A percentile compares a stretch with the other conserved stretches of the same genome.
These are phyloP conservation scores for Bostrychus sinensis DNA, from an alignment of 2,113 vertebrate genomes.

Conservation along the genomic window DNA sequence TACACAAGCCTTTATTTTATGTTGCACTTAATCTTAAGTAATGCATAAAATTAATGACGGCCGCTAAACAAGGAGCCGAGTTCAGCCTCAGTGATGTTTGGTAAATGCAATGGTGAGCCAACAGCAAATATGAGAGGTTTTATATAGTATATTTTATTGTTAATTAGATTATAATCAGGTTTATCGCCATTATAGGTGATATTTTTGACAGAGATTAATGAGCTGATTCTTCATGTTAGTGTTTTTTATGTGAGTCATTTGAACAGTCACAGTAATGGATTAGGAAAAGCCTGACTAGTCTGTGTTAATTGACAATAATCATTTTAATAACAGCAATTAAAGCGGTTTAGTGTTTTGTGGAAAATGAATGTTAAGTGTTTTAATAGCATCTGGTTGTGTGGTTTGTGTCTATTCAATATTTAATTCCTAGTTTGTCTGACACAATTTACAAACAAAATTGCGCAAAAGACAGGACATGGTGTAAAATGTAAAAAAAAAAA, in stretches of 20 bases:
- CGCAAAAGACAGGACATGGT: too few species aligned
- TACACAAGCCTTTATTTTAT: slow-evolving; percentile 8
- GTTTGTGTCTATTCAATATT: not conserved
- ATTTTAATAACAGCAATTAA: slow-evolving; percentile 6
- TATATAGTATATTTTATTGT: not conserved
- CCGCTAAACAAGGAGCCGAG: not conserved
- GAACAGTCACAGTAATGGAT: not conserved
- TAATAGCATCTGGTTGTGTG: not conserved
- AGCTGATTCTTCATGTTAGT: not conserved
- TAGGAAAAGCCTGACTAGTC: not conserved
- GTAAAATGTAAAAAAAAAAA: too few species aligned
- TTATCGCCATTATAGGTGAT: not conserved
- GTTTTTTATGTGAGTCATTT: slow-evolving; percentile 2
- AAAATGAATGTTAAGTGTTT: not conserved
- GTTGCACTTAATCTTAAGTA: slow-evolving; percentile 4
- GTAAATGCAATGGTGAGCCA: not conserved
- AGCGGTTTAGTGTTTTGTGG: not conserved
- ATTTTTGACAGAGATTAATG: not conserved
- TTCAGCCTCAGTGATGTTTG: not conserved
- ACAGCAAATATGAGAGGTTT: not conserved
- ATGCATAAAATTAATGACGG: slow-evolving; percentile 11
- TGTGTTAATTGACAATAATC: slow-evolving; percentile 2
- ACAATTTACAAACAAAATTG: too few species aligned
- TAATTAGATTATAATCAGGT: not conserved
- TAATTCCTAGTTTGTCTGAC: not conserved